Percentiles rank a stretch among this genome's conserved stretches.
These are phyloP conservation scores for Autographa pulchrina DNA, from an alignment of 2,888 invertebrate species.

Conservation along the genomic window DNA sequence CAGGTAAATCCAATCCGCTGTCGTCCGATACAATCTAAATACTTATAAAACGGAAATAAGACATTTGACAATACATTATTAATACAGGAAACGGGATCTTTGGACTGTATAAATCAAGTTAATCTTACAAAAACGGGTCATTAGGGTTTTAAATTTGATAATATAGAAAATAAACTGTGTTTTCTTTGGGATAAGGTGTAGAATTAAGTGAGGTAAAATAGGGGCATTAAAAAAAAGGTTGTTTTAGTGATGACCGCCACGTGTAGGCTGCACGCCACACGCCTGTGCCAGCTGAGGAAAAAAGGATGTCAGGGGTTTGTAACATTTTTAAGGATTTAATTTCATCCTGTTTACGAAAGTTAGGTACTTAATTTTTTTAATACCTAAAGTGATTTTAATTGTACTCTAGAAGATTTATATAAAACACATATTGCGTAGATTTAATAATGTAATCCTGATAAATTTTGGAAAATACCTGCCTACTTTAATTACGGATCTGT, in stretches of 20 bases:
- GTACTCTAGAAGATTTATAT: too few species aligned
- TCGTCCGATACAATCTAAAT: constrained; percentile 35
- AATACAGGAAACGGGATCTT: constrained; percentile 33
- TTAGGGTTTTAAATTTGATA: constrained; percentile 6
- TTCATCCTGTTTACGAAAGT: too few species aligned
- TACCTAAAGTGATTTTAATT: too few species aligned
- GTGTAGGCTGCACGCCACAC: constrained; percentile 56
- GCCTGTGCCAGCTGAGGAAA: constrained; percentile 44
- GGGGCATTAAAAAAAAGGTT: constrained; percentile 35
- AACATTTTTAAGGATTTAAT: constrained; percentile 32
- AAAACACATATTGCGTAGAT: too few species aligned
- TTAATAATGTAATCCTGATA: too few species aligned
- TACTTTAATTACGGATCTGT: too few species aligned
- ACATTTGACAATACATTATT: constrained; percentile 22
- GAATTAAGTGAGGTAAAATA: constrained; percentile 2
- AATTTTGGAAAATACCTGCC: too few species aligned
- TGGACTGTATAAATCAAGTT: constrained; percentile 25
- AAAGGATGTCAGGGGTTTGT: constrained; percentile 41
- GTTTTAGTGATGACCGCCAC: constrained; percentile 48
- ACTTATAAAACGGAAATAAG: constrained; percentile 28
- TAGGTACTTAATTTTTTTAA: too few species aligned
- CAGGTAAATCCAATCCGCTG: constrained; percentile 45
- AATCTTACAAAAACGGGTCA: constrained; percentile 37
- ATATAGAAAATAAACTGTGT: constrained; percentile 10
- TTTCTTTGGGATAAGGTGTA: constrained; percentile 18